Conservation (phyloP, 2,888 invertebrate genomes). For the Trachelus tabidus region DNA sequence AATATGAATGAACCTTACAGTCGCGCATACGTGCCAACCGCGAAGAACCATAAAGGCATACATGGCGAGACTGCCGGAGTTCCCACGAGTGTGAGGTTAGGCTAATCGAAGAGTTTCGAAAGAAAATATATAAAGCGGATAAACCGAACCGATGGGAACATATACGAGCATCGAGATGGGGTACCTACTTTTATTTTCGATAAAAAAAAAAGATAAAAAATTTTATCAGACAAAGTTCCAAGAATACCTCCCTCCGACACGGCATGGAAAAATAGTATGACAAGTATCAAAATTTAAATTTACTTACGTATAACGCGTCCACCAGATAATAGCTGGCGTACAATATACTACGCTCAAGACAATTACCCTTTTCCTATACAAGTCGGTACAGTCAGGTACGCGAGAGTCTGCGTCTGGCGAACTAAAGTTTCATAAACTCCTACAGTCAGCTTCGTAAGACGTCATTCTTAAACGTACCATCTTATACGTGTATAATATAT, state of each 20-base stretch:
- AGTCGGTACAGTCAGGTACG: background rate
- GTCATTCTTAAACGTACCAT: background rate
- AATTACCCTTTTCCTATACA: background rate
- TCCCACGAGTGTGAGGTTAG: background rate
- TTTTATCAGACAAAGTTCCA: background rate
- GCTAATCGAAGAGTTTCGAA: background rate
- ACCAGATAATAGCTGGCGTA: background rate
- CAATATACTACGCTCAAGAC: background rate
- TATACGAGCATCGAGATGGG: background rate
- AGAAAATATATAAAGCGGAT: background rate
- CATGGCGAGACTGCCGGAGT: background rate
- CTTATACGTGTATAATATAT: background rate
- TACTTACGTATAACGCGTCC: background rate
- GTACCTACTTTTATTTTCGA: background rate
- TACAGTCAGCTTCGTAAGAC: background rate
- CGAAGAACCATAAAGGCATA: background rate
- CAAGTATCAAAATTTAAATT: background rate
- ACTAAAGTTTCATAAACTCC: background rate
- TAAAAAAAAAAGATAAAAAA: background rate
- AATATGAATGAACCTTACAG: background rate
- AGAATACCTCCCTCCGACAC: background rate
- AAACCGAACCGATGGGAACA: background rate
- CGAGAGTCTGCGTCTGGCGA: background rate
- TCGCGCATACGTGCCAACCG: background rate
- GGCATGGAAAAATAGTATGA: background rate